phyloP scores from a whole-genome alignment of 2,113 vertebrate genomes.

The Emydocephalus ijimae region DNA sequence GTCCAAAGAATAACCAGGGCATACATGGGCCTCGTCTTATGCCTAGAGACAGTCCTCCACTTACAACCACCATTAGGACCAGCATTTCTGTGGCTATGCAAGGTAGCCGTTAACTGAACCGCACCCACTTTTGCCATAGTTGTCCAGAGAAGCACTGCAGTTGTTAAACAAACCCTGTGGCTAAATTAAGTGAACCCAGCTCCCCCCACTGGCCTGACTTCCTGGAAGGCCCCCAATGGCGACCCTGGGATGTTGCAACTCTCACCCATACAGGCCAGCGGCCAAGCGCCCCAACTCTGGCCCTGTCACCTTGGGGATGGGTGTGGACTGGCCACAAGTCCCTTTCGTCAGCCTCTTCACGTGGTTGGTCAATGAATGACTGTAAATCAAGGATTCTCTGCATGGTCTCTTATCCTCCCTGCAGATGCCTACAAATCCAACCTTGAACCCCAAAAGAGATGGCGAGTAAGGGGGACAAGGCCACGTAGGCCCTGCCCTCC shows the following conservation, averaged over 20 bases:
- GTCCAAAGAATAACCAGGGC: neutral
- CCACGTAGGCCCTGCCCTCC: neutral
- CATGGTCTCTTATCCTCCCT: neutral
- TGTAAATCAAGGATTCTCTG: neutral
- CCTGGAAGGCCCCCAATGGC: neutral
- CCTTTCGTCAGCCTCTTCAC: neutral
- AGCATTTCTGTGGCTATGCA: neutral
- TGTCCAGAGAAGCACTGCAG: neutral
- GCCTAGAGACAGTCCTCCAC: neutral
- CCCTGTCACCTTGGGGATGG: neutral
- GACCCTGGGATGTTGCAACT: neutral
- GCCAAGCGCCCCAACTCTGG: neutral
- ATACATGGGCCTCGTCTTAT: neutral
- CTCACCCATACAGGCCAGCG: neutral
- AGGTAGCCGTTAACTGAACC: neutral
- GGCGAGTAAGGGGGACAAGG: neutral
- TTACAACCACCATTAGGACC: neutral
- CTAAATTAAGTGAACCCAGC: neutral
- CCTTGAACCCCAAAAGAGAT: neutral
- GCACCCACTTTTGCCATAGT: neutral
- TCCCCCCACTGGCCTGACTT: neutral
- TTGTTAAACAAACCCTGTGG: neutral
- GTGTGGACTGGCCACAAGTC: neutral
- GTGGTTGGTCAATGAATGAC: neutral
- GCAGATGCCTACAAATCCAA: neutral